Conservation (phyloP, 1,140 invertebrate species). For the Nephotettix cincticeps region DNA sequence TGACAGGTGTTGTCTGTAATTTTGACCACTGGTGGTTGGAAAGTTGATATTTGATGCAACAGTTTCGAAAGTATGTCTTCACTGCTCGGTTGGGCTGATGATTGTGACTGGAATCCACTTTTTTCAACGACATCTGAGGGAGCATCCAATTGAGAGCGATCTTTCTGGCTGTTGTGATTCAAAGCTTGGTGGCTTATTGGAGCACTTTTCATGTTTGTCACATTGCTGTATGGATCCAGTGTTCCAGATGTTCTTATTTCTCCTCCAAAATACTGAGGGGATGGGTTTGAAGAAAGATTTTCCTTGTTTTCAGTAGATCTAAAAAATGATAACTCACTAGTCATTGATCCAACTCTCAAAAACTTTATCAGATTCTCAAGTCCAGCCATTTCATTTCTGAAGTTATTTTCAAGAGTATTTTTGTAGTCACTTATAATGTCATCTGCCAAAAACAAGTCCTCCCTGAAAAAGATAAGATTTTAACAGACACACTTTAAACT, state of each 20-base stretch:
- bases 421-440: slow-evolving; percentile 2
- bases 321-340: not conserved
- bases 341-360: slow-evolving; percentile 5
- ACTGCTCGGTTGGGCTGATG: not conserved
- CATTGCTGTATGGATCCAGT: too few species aligned
- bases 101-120: too few species aligned
- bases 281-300: not conserved
- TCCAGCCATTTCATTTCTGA: slow-evolving; percentile 7
- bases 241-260: too few species aligned
- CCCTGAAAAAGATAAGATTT: not conserved
- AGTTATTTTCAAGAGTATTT: slow-evolving; percentile 7
- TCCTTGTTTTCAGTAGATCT: slow-evolving; percentile 5
- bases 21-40: not conserved
- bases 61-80: not conserved
- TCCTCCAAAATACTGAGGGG: too few species aligned
- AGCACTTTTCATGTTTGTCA: not conserved
- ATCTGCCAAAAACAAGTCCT: not conserved
- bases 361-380: slow-evolving; percentile 6
- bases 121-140: not conserved
- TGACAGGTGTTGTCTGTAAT: not conserved
- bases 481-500: too few species aligned
- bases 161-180: not conserved
- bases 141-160: not conserved
- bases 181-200: not conserved
- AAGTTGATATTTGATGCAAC: not conserved